Conservation (phyloP, 2,888 invertebrate species). For the Heteromurus nitidus region DNA sequence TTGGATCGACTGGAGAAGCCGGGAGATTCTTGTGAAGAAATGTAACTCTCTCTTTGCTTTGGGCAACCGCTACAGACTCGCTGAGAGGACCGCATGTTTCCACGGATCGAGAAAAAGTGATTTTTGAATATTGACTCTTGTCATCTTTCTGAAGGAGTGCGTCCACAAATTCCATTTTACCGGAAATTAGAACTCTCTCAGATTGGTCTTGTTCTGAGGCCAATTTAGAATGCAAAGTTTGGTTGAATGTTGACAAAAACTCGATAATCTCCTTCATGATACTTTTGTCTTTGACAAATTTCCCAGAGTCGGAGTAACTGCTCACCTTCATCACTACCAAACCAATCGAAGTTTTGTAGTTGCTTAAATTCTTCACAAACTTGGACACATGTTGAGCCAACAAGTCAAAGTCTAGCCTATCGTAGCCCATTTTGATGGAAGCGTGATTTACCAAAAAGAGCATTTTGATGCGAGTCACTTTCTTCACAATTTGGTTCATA, state of each 20-base stretch:
- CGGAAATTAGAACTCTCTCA: not conserved
- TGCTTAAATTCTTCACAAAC: not conserved
- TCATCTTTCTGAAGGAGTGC: not conserved
- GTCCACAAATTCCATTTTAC: conserved; percentile 6
- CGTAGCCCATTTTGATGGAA: not conserved
- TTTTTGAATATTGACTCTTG: not conserved
- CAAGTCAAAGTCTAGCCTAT: conserved; percentile 9
- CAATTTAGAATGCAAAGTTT: not conserved
- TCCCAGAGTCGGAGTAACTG: not conserved
- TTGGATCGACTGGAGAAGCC: not conserved
- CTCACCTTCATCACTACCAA: conserved; percentile 15
- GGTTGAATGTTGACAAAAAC: not conserved
- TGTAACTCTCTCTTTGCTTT: not conserved
- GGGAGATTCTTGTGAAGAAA: not conserved
- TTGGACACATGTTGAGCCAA: not conserved
- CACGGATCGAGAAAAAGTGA: not conserved
- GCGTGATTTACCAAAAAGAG: not conserved
- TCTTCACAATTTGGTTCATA: not conserved
- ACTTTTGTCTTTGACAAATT: not conserved
- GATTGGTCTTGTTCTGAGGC: not conserved
- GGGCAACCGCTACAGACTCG: not conserved
- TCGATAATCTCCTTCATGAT: not conserved
- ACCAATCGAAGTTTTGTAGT: not conserved
- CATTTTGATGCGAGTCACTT: not conserved
- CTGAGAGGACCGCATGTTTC: not conserved